These are phyloP conservation scores for Esperia sulphurella DNA, from an alignment of 2,888 invertebrate species.

Conservation along the genomic window DNA sequence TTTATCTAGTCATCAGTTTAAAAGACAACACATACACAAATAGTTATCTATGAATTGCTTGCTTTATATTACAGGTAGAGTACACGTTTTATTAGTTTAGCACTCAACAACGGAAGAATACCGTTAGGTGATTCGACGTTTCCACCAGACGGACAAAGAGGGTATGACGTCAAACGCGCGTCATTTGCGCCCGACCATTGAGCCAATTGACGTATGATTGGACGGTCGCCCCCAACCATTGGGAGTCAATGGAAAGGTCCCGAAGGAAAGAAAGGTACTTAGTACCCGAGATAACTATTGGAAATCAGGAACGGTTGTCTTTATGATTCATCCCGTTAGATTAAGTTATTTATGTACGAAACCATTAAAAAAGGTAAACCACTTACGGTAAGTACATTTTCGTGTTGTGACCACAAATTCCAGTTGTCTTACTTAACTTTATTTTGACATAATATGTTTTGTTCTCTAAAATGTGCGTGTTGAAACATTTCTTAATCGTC, in stretches of 20 bases:
- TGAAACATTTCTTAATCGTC: neutral
- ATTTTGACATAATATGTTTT: neutral
- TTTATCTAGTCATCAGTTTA: too few species aligned
- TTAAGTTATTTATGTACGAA: too few species aligned
- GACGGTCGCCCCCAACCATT: constrained; percentile 16
- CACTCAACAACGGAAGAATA: constrained; percentile 48
- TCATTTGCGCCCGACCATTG: constrained; percentile 57
- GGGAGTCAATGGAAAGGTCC: constrained; percentile 28
- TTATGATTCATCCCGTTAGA: neutral
- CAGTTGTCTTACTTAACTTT: too few species aligned
- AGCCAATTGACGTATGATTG: constrained; percentile 73
- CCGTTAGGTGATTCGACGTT: constrained; percentile 39
- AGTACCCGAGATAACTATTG: neutral
- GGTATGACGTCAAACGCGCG: constrained; percentile 66
- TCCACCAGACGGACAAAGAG: constrained; percentile 44
- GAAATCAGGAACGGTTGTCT: neutral
- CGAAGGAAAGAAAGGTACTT: constrained; percentile 17
- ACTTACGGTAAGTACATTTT: too few species aligned
- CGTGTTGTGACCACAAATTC: too few species aligned
- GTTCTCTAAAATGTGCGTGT: neutral
- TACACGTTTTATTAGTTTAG: constrained; percentile 2
- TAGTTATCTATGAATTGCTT: too few species aligned
- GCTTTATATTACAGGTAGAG: too few species aligned
- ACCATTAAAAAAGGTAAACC: too few species aligned
- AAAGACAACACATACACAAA: too few species aligned